Conservation (phyloP, 1,140 invertebrate genomes). For the Orius insidiosus region DNA sequence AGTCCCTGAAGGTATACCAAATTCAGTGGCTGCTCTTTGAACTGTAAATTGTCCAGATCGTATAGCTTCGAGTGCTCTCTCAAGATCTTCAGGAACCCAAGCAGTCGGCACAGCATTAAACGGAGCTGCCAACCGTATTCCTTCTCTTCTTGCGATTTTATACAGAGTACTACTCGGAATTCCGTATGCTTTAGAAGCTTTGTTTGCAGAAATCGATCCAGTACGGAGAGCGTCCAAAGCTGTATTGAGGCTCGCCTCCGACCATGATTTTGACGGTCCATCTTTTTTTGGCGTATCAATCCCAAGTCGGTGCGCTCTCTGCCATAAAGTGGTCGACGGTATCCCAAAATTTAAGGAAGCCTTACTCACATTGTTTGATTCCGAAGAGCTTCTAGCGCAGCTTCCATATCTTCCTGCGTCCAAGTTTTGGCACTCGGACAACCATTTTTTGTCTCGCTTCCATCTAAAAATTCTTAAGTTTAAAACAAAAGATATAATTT, state of each 20-base stretch:
- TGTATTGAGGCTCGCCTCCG: slow-evolving; percentile 60
- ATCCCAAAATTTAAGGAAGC: slow-evolving; percentile 69
- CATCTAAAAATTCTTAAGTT: no score
- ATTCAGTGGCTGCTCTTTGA: slow-evolving; percentile 65
- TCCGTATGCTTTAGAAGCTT: slow-evolving; percentile 77
- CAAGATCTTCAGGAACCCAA: slow-evolving; percentile 67
- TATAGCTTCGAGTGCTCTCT: slow-evolving; percentile 65
- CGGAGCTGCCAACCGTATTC: slow-evolving; percentile 66
- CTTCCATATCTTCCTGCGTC: slow-evolving; percentile 77
- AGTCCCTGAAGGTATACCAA: slow-evolving; percentile 68
- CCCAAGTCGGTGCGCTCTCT: slow-evolving; percentile 30
- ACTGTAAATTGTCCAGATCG: slow-evolving; percentile 65
- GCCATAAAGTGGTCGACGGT: slow-evolving; percentile 77
- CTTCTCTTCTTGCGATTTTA: slow-evolving; percentile 75
- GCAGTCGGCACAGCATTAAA: slow-evolving; percentile 81
- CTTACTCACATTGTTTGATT: slow-evolving; percentile 75
- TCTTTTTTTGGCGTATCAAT: slow-evolving; percentile 86
- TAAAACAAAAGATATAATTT: no score
- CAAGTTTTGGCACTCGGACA: slow-evolving; percentile 46
- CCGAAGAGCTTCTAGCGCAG: slow-evolving; percentile 62
- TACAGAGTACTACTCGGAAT: slow-evolving; percentile 78
- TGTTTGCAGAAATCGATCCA: slow-evolving; percentile 72
- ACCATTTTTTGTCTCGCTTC: no score
- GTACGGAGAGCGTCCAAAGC: slow-evolving; percentile 62
- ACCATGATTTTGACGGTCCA: slow-evolving; percentile 70